These are phyloP conservation scores for Colletes gigas DNA, from an alignment of 1,140 invertebrate species.

Conservation along the genomic window DNA sequence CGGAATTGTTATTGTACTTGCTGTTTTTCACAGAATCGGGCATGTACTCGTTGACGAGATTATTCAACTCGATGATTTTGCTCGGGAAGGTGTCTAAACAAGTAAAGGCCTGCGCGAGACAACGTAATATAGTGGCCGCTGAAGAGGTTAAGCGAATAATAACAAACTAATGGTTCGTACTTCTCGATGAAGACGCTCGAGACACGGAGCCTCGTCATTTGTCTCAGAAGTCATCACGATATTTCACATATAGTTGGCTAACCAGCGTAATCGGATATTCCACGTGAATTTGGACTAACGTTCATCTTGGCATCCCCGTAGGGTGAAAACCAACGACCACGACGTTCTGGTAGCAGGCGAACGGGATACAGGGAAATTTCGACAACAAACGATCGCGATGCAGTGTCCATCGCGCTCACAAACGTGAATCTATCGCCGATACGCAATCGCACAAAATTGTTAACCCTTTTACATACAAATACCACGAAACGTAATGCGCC, in stretches of 20 bases:
- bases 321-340: conserved; percentile 30
- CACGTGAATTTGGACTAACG: conserved; percentile 45
- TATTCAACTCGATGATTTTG: conserved; percentile 72
- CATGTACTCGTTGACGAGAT: conserved; percentile 67
- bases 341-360: neutral
- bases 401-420: neutral
- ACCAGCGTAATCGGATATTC: conserved; percentile 9
- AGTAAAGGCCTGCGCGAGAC: conserved; percentile 59
- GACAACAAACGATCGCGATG: conserved; percentile 41
- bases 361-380: conserved; percentile 10
- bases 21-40: conserved; percentile 62
- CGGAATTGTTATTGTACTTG: conserved; percentile 24
- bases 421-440: conserved; percentile 2
- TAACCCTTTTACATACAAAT: neutral
- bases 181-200: conserved; percentile 44
- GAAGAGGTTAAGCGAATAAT: conserved; percentile 19
- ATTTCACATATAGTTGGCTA: neutral
- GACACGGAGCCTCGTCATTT: conserved; percentile 29
- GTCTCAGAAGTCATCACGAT: conserved; percentile 21
- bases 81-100: conserved; percentile 71
- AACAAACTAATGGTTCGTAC: conserved; percentile 9
- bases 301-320: conserved; percentile 30
- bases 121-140: too few species aligned
- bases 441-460: neutral
- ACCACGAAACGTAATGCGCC: too few species aligned